Conservation (phyloP, 53 echinoderm and acorn worm genomes). For the Crossaster papposus region DNA sequence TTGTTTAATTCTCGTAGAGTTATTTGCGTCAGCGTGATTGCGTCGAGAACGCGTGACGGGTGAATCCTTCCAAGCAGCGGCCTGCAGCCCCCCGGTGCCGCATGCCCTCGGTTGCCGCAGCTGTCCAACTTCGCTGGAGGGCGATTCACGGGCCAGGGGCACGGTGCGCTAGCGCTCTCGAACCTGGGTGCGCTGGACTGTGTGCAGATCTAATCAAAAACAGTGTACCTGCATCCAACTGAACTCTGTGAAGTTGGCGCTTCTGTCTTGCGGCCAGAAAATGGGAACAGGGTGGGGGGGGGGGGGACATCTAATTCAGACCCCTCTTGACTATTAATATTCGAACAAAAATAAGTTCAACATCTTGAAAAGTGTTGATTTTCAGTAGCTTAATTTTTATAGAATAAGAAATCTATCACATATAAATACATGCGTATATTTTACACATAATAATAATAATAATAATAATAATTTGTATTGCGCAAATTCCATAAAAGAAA, state of each 20-base stretch:
- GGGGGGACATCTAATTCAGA: neutral
- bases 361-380: neutral
- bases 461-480: too few species aligned
- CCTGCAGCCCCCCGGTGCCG: neutral
- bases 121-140: conserved; percentile 39
- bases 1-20: neutral
- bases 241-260: neutral
- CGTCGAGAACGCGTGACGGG: neutral
- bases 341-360: neutral
- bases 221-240: conserved; percentile 18
- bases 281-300: neutral
- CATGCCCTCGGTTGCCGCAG: conserved; percentile 18
- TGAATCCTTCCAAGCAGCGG: neutral
- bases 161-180: conserved; percentile 6
- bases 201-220: conserved; percentile 40
- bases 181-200: neutral
- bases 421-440: too few species aligned
- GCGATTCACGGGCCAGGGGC: conserved; percentile 30
- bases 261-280: neutral
- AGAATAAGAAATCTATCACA: too few species aligned
- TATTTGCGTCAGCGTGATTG: conserved; percentile 40
- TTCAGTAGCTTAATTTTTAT: neutral
- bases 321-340: neutral
- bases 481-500: too few species aligned
- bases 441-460: too few species aligned